Conservation (phyloP, 1,140 invertebrate genomes). For the Microvelia longipes region DNA sequence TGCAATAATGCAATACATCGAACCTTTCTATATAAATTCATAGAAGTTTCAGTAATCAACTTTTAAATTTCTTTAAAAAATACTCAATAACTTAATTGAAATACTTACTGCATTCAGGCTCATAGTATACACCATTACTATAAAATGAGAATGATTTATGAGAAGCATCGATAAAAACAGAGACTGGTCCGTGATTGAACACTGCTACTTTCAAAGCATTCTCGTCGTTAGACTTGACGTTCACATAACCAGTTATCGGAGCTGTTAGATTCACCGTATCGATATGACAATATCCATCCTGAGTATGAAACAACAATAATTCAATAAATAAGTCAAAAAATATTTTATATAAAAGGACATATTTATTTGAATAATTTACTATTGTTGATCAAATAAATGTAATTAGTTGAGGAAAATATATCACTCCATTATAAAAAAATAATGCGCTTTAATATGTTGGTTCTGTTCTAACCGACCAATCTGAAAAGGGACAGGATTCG, state of each 20-base stretch:
- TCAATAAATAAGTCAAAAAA: too few species aligned
- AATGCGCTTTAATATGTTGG: too few species aligned
- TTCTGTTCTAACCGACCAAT: too few species aligned
- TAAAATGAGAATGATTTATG: constrained; percentile 83
- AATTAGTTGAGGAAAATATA: too few species aligned
- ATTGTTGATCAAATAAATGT: too few species aligned
- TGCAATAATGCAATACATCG: too few species aligned
- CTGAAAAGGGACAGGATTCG: too few species aligned
- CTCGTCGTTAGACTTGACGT: constrained; percentile 60
- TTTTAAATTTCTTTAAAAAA: neutral
- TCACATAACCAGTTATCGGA: constrained; percentile 70
- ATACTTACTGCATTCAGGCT: constrained; percentile 60
- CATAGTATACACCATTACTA: constrained; percentile 83
- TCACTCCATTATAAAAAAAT: too few species aligned
- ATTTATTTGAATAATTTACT: too few species aligned
- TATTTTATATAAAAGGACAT: too few species aligned
- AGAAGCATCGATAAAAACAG: too few species aligned
- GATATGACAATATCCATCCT: constrained; percentile 81
- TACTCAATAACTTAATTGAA: neutral
- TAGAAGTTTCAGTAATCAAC: neutral
- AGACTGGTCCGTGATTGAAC: constrained; percentile 77
- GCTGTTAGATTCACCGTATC: constrained; percentile 56
- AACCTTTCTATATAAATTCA: neutral
- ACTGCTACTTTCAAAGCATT: constrained; percentile 73
- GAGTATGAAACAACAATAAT: too few species aligned